Conservation (phyloP, 2,113 vertebrate genomes). For the Microtus richardsoni region DNA sequence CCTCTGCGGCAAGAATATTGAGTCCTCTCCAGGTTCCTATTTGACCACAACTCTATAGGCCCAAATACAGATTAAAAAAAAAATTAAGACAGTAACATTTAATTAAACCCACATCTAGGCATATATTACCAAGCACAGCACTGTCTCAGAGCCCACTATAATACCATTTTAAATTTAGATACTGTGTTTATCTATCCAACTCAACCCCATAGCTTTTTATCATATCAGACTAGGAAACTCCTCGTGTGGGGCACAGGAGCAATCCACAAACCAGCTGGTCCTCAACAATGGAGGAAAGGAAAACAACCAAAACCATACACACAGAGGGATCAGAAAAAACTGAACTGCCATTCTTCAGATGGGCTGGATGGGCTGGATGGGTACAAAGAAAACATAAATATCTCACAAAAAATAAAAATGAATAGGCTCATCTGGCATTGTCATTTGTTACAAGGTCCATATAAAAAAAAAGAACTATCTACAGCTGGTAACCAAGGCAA, state of each 20-base stretch:
- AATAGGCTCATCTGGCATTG: neutral
- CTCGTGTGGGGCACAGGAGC: neutral
- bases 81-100: neutral
- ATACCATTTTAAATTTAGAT: conserved; percentile 5
- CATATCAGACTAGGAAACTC: neutral
- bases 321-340: conserved; percentile 25
- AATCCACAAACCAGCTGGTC: neutral
- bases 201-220: conserved; percentile 33
- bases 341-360: conserved; percentile 19
- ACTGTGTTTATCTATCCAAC: neutral
- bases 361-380: neutral
- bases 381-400: neutral
- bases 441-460: neutral
- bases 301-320: conserved; percentile 45
- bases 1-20: neutral
- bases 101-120: neutral
- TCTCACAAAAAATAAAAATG: neutral
- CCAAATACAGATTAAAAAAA: neutral
- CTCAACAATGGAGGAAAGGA: conserved; percentile 28
- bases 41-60: neutral
- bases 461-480: conserved; percentile 11
- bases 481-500: neutral
- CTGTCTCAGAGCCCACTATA: neutral
- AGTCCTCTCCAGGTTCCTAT: neutral
- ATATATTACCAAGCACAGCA: neutral